Evolutionary conservation across 1,140 invertebrate genomes (phyloP).

Genomic region (Aphidius ervi): DNA sequence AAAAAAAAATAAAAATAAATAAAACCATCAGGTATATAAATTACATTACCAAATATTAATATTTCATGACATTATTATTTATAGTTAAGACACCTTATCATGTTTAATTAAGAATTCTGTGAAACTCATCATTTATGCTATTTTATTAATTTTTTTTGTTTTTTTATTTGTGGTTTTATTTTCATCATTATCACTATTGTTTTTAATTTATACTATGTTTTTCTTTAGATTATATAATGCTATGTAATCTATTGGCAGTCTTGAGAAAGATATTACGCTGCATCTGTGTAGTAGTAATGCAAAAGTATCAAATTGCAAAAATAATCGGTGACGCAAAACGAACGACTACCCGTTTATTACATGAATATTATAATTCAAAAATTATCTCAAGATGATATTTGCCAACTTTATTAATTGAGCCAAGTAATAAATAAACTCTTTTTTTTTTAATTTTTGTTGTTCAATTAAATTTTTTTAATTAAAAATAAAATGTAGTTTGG

Average conservation of each 20-base stretch:
- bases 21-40: too few relatives aligned
- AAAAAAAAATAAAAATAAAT: too few relatives aligned
- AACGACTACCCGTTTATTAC: too few relatives aligned
- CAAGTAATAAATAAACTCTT: too few relatives aligned
- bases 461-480: background rate
- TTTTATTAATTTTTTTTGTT: background rate
- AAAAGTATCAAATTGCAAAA: constrained; percentile 2
- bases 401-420: background rate
- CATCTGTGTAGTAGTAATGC: background rate
- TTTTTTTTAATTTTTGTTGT: background rate
- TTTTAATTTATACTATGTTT: background rate
- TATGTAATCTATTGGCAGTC: background rate
- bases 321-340: constrained; percentile 1
- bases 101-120: too few relatives aligned
- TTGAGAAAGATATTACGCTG: background rate
- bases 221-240: background rate
- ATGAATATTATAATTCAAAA: too few relatives aligned
- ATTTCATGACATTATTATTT: too few relatives aligned
- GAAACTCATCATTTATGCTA: background rate
- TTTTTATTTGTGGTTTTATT: background rate
- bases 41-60: too few relatives aligned
- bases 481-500: too few relatives aligned
- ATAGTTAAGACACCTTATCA: too few relatives aligned
- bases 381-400: too few relatives aligned
- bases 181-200: background rate